Base-by-base conservation (phyloP, 2,797 vertebrate species). In the Malurus leucopterus region DNA sequence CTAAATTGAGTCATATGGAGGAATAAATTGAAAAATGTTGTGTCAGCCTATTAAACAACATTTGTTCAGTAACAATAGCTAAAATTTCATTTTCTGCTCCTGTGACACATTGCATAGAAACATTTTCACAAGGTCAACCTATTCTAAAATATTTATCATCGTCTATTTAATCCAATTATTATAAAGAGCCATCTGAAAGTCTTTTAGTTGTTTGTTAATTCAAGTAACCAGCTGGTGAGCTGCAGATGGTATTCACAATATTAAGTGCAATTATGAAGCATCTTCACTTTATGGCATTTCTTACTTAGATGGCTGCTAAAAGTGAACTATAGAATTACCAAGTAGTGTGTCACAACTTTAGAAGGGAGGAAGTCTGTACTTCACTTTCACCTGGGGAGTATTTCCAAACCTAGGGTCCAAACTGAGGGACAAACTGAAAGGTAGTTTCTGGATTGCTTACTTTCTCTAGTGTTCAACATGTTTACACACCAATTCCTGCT, bases 161-260 rank as follows among this genome's bases (percentile, higher is more conserved):
- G 97, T 98, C 95, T 97, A 93, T 97, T 98, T 97, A 96, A 96
- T 96, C 95, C 96, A 97, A 90, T 96, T 96, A 96, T 96, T 95
- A 83, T 97, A 93, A 95, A 96, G 96, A 97, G 92, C 96, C 95
- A 97, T 98, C 96, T 98, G 96, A 92, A 95, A 93, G 82, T 95
- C 86, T 91, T 91, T 92, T 93, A 53, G 88, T 89, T 96, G 69
- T 81, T 86, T 59, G 90, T 93, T 95, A 85, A 96, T 96, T 97
- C 95, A 96, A 94, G 86, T 95, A 96, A 98, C 96, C 97, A 98
- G 96, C 97, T 98, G 96, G 94, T 97, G 96, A 95, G 89, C 94
- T 97, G 94, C 98, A 98, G 97, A 97, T 98, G 97, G 96, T 96
- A 73, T 91, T 90, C 72, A 90, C 78, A 65, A 27, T 92, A 32